A percentile compares a stretch with the other conserved stretches of the same genome.
phyloP scores from a whole-genome alignment of 2,797 vertebrate genomes.

The Huso huso region DNA sequence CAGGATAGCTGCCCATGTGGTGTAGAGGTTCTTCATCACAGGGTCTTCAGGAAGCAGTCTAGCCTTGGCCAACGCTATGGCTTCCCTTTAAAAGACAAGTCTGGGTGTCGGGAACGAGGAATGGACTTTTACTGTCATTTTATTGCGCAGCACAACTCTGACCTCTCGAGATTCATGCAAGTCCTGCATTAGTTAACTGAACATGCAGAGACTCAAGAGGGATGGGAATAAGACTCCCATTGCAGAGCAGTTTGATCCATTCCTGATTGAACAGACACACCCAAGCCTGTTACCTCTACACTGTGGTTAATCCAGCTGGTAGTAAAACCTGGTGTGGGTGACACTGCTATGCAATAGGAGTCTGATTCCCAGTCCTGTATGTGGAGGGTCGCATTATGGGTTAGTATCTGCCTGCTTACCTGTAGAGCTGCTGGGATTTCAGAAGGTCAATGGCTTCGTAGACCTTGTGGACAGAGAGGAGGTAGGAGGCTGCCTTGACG shows the following conservation, averaged over 20 bases:
- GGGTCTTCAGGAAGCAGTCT: slow-evolving; percentile 78
- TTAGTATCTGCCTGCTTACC: slow-evolving; percentile 46
- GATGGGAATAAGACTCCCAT: too few species aligned
- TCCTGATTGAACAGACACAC: too few species aligned
- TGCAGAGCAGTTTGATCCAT: too few species aligned
- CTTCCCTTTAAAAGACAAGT: slow-evolving; percentile 65
- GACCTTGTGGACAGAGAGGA: slow-evolving; percentile 81
- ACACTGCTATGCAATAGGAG: too few species aligned
- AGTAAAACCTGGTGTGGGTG: too few species aligned
- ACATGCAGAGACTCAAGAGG: too few species aligned
- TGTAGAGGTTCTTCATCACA: slow-evolving; percentile 74
- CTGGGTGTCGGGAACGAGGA: not conserved
- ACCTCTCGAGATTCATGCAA: not conserved
- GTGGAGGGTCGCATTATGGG: not conserved
- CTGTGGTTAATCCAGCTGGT: too few species aligned
- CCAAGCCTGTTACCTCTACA: too few species aligned
- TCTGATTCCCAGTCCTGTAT: too few species aligned
- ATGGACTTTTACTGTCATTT: not conserved
- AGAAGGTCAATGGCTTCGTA: slow-evolving; percentile 82
- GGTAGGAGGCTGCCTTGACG: slow-evolving; percentile 86
- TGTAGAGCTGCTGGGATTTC: slow-evolving; percentile 75
- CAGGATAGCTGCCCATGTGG: slow-evolving; percentile 75
- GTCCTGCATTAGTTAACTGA: too few species aligned
- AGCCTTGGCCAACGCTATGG: slow-evolving; percentile 80
- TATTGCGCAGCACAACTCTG: not conserved